A percentile compares a stretch with the other conserved stretches of the same genome.
Conservation (phyloP, 35 echinoderm and acorn worm genomes). For the Holothuria glaberrima region DNA sequence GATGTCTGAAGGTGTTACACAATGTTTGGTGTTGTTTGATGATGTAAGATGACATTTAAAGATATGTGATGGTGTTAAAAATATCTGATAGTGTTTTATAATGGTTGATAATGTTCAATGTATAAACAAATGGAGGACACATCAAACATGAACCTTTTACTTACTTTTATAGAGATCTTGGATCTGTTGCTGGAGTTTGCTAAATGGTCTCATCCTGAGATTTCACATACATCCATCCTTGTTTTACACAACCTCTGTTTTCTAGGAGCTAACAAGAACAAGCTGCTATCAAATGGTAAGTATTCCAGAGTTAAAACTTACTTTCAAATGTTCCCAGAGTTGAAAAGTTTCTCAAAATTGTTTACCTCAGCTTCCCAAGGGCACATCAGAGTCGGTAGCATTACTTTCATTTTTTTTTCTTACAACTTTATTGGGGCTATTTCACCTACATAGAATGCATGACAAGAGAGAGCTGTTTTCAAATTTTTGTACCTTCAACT, state of each 20-base stretch:
- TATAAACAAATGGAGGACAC: too few relatives aligned
- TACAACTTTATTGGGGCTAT: not conserved
- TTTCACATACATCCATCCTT: conserved; percentile 66
- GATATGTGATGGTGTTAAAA: too few relatives aligned
- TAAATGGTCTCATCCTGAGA: conserved; percentile 23
- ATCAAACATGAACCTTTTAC: not conserved
- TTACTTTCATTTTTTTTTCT: not conserved
- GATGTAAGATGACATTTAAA: too few relatives aligned
- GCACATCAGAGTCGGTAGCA: not conserved
- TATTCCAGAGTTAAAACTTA: not conserved
- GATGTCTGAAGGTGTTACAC: too few relatives aligned
- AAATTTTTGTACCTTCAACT: too few relatives aligned
- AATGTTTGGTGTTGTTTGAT: too few relatives aligned
- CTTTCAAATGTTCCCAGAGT: not conserved
- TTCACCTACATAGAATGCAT: too few relatives aligned
- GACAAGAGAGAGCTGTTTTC: too few relatives aligned
- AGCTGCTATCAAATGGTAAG: conserved; percentile 88
- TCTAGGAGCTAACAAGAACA: conserved; percentile 77
- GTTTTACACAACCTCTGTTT: conserved; percentile 91
- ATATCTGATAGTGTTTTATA: too few relatives aligned
- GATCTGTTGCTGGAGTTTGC: conserved; percentile 76
- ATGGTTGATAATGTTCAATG: too few relatives aligned
- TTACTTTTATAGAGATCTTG: conserved; percentile 60
- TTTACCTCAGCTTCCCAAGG: not conserved
- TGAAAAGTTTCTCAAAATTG: not conserved